These are phyloP conservation scores for Mungos mungo DNA, from an alignment of 2,113 vertebrate species.

Conservation along the genomic window DNA sequence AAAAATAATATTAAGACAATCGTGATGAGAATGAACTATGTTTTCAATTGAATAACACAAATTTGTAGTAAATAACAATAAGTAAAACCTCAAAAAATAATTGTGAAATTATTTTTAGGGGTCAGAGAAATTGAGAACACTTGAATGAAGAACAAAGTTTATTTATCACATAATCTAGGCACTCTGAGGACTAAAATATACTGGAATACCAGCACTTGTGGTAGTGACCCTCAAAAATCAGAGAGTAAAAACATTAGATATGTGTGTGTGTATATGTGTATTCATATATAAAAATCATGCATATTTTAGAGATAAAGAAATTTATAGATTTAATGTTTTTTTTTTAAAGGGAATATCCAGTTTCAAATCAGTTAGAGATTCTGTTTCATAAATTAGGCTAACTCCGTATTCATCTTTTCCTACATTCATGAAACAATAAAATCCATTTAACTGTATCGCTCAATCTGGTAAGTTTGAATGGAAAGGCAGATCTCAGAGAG, in stretches of 20 bases:
- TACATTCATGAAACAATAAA: not conserved
- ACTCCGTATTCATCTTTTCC: not conserved
- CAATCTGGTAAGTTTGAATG: not conserved
- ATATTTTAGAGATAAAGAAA: not conserved
- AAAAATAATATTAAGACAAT: not conserved
- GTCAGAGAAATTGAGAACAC: not conserved
- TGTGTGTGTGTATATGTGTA: not conserved
- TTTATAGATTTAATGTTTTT: not conserved
- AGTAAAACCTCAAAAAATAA: not conserved
- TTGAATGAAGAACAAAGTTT: not conserved
- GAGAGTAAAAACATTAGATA: not conserved
- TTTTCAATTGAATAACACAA: not conserved
- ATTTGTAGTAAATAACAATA: not conserved
- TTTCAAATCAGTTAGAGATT: constrained; percentile 18
- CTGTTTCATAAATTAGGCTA: not conserved
- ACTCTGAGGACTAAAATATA: not conserved
- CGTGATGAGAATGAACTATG: not conserved
- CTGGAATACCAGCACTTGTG: not conserved
- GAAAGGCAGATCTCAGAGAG: not conserved
- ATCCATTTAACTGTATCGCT: not conserved
- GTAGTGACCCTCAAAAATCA: not conserved
- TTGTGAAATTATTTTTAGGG: not conserved
- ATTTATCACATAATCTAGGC: not conserved
- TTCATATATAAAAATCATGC: not conserved
- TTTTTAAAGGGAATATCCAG: not conserved